A percentile compares a stretch with the other conserved stretches of the same genome.
Evolutionary conservation across 2,888 invertebrate genomes (phyloP).

Genomic region (Hirtodrosophila trivittata): DNA sequence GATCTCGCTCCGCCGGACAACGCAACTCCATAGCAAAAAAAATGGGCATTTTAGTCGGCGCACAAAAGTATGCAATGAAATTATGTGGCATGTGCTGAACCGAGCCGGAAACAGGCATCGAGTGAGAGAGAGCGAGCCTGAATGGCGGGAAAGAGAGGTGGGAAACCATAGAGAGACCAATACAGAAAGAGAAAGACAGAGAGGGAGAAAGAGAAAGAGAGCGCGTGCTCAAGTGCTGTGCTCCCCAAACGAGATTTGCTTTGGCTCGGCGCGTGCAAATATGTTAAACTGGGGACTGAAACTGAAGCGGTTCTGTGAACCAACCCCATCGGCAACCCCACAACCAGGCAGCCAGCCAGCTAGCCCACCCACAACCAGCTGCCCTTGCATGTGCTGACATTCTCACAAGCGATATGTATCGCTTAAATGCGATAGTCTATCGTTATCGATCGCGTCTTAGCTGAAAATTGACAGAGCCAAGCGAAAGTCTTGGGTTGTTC

Average conservation of each 20-base stretch:
- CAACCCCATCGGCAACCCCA: slow-evolving; percentile 14
- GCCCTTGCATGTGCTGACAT: too few relatives aligned
- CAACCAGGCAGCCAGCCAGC: slow-evolving; percentile 3
- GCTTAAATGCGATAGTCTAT: slow-evolving; percentile 16
- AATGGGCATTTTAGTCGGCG: slow-evolving; percentile 43
- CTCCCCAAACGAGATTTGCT: slow-evolving; percentile 56
- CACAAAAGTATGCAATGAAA: slow-evolving; percentile 68
- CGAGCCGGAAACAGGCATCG: slow-evolving; percentile 24
- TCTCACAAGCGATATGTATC: not conserved
- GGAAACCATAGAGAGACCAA: not conserved
- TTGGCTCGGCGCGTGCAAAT: slow-evolving; percentile 64
- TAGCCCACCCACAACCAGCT: slow-evolving; percentile 10
- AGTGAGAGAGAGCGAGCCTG: not conserved
- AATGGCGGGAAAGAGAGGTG: too few relatives aligned
- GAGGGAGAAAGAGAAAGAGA: slow-evolving; percentile 8
- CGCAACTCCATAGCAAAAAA: slow-evolving; percentile 9
- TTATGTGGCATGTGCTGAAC: slow-evolving; percentile 49
- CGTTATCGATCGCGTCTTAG: slow-evolving; percentile 38
- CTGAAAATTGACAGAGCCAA: too few relatives aligned
- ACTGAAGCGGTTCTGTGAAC: slow-evolving; percentile 45
- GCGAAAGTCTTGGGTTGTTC: too few relatives aligned
- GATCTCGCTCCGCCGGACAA: not conserved
- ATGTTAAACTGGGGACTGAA: slow-evolving; percentile 51
- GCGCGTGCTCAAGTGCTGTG: slow-evolving; percentile 59
- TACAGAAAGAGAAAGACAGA: slow-evolving; percentile 1